Evolutionary conservation across 2,113 vertebrate species (phyloP), one percentile per base, ranked within the genome.

Genomic region (Elephas maximus): DNA sequence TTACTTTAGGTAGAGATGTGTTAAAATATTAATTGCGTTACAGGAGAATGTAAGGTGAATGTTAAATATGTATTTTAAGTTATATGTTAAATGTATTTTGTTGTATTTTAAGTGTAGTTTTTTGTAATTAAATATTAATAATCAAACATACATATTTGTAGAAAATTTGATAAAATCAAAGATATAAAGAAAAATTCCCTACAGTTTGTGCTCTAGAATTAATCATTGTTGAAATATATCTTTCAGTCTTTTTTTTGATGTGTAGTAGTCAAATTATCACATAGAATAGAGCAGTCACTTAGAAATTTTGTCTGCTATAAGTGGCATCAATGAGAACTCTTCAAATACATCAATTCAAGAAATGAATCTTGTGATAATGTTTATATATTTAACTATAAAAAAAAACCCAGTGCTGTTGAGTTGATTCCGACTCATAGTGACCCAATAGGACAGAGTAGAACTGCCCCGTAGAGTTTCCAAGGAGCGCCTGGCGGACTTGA

Each of bases 41-140:
- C 0, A 63, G 48, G 20, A 76, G 26, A 93, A 3, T 44, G 0
- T 79, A 91, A 23, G 30, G 1, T 91, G 6, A 83, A 1, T 80
- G 41, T 90, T 89, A 76, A 97, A 81, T 87, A 67, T 60, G 57
- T 97, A 37, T 37, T 37, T 91, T 73, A 86, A 95, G 62, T 88
- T 89, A 51, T 3, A 51, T 88, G 85, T 87, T 69, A 92, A 95
- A 74, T 81, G 33, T 8, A 93, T 37, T 37, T 37, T 37, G 62
- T 88, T 89, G 44, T 3, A 51, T 88, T 88, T 87, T 69, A 92
- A 95, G 67, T 81, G 33, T 8, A 4, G 6, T 63, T 78, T 15
- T 81, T 84, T 77, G 63, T 94, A 83, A 33, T 41, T 90, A 78
- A 82, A 74, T 17, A 87, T 82, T 69, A 33, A 18, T 88, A 7